Base-by-base conservation (phyloP, 2,797 vertebrate species). In the Trachurus trachurus region DNA sequence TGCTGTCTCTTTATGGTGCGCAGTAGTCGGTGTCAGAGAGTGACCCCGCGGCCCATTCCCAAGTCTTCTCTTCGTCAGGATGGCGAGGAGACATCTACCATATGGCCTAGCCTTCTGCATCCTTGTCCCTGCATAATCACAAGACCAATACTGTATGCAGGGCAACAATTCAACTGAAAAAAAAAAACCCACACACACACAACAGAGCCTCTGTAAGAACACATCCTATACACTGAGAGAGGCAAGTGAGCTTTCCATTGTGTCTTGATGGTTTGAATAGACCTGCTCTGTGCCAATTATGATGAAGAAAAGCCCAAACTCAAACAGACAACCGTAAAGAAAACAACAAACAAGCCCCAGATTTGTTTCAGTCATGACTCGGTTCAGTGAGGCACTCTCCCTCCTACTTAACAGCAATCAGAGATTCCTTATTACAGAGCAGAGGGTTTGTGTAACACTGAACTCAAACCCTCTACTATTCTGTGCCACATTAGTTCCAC, bases 401-500 rank as follows among this genome's bases (percentile, higher is more conserved):
- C 76, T 63, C 74, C 88, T 78, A 83, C 88, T 94, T 92, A 93
- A 92, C 89, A 84, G 89, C 90, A 94, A 96, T 96, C 91, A 95
- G 89, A 88, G 80, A 93, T 90, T 94, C 94, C 95, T 93, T 91
- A 93, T 92, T 93, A 95, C 90, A 93, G 90, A 91, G 93, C 88
- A 90, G 83, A 89, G 94, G 93, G 92, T 94, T 95, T 89, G 86
- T 94, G 93, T 92, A 93, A 95, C 94, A 92, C 87, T 93, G 93
- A 94, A 96, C 92, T 91, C 94, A 95, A 95, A 95, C 95, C 92
- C 90, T 94, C 93, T 91, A 92, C 94, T 96, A 95, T 96, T 95
- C 95, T 95, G 94, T 85, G 94, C 91, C 95, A 94, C 95, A 97
- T 98, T 97, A 97, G 96, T 98, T 98, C 97, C 96, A 96, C 95